Conservation (phyloP, 1,140 invertebrate genomes). For the Lordiphosa mommai region DNA sequence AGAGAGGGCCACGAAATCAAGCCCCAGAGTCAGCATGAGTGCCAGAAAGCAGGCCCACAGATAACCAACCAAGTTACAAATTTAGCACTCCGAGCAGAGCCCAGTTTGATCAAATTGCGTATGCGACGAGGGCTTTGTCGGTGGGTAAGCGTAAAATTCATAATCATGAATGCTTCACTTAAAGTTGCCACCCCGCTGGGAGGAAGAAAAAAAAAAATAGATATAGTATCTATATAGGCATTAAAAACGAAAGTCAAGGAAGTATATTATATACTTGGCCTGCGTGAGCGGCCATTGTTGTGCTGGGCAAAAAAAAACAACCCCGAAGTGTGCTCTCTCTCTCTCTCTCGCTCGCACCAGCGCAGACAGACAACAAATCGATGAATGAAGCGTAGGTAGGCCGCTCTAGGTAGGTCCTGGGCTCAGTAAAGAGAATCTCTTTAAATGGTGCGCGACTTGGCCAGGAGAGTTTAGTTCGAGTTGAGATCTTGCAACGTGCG, state of each 20-base stretch:
- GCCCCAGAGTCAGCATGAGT: slow-evolving; percentile 16
- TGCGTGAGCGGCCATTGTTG: slow-evolving; percentile 69
- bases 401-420: slow-evolving; percentile 54
- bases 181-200: slow-evolving; percentile 57
- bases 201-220: slow-evolving; percentile 27
- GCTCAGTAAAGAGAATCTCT: slow-evolving; percentile 46
- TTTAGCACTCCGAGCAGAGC: slow-evolving; percentile 19
- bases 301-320: slow-evolving; percentile 53
- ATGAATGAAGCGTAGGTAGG: slow-evolving; percentile 75
- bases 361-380: slow-evolving; percentile 66
- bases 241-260: slow-evolving; percentile 61
- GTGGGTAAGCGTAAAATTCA: slow-evolving; percentile 79
- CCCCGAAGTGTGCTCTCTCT: slow-evolving; percentile 46
- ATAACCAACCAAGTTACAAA: slow-evolving; percentile 59
- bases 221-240: slow-evolving; percentile 20
- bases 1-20: slow-evolving; percentile 20
- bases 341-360: slow-evolving; percentile 58
- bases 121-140: slow-evolving; percentile 61
- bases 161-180: slow-evolving; percentile 72
- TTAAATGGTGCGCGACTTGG: slow-evolving; percentile 56
- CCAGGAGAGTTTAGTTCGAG: slow-evolving; percentile 72
- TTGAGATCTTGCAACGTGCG: slow-evolving; percentile 63
- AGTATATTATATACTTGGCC: slow-evolving; percentile 56
- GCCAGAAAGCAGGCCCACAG: slow-evolving; percentile 20
- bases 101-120: slow-evolving; percentile 50